phyloP scores from a whole-genome alignment of 2,797 vertebrate genomes.

The Varecia variegata region DNA sequence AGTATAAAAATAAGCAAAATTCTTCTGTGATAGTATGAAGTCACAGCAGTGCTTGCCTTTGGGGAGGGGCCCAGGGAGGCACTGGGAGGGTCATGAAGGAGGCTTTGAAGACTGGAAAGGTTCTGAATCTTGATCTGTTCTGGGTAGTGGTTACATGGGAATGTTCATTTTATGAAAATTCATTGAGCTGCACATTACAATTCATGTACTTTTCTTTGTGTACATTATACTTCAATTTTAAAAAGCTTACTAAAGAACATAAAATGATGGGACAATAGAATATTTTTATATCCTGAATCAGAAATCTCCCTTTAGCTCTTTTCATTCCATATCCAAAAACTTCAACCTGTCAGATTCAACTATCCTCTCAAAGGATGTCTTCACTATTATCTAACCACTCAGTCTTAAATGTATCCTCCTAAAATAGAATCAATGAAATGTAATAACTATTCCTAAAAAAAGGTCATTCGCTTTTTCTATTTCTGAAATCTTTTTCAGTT shows the following conservation, averaged over 20 bases:
- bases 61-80: not conserved
- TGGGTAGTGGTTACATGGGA: not conserved
- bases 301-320: conserved; percentile 32
- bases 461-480: not conserved
- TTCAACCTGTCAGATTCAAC: not conserved
- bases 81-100: not conserved
- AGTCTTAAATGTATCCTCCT: not conserved
- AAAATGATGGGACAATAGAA: conserved; percentile 8
- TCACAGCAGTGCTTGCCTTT: not conserved
- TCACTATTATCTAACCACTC: not conserved
- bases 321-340: conserved; percentile 11
- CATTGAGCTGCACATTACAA: not conserved
- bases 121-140: not conserved
- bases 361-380: not conserved
- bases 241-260: conserved; percentile 15
- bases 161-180: conserved; percentile 12
- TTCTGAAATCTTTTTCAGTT: conserved; percentile 5
- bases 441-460: not conserved
- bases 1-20: conserved; percentile 17
- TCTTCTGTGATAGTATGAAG: not conserved
- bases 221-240: not conserved
- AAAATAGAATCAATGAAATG: not conserved
- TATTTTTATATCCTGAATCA: conserved; percentile 42
- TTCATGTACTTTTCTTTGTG: not conserved
- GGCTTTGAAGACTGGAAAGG: not conserved